These are phyloP conservation scores for Istiophorus platypterus DNA, from an alignment of 2,113 vertebrate species.

Conservation along the genomic window DNA sequence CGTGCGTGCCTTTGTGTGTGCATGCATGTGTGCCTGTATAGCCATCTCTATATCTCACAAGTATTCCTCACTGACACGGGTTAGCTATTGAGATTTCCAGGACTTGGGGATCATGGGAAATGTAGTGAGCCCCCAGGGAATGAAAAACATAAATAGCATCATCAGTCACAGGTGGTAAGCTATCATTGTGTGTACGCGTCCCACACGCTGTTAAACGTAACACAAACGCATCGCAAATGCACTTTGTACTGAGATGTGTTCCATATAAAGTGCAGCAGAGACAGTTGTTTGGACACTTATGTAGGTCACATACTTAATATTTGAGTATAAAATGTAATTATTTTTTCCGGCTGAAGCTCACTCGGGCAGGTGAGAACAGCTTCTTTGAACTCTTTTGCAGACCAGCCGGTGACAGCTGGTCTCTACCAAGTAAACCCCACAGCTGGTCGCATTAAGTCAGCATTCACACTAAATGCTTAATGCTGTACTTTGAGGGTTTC, in stretches of 20 bases:
- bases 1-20: neutral
- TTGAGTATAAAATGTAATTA: neutral
- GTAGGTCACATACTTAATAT: neutral
- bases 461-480: conserved; percentile 36
- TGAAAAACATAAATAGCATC: conserved; percentile 43
- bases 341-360: neutral
- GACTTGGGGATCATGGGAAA: conserved; percentile 32
- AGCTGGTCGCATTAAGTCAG: conserved; percentile 37
- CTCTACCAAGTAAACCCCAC: conserved; percentile 14
- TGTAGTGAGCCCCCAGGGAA: conserved; percentile 30
- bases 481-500: conserved; percentile 34
- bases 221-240: neutral
- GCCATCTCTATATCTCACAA: conserved; percentile 24
- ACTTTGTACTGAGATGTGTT: neutral
- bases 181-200: conserved; percentile 9
- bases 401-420: conserved; percentile 1
- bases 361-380: conserved; percentile 1
- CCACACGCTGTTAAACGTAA: conserved; percentile 4
- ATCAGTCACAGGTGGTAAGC: conserved; percentile 57
- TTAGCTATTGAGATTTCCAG: conserved; percentile 39
- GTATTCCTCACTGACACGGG: conserved; percentile 43
- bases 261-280: neutral
- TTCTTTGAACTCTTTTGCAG: conserved; percentile 4
- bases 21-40: neutral
- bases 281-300: neutral